phyloP scores from a whole-genome alignment of 2,113 vertebrate genomes.

The Pionites leucogaster region DNA sequence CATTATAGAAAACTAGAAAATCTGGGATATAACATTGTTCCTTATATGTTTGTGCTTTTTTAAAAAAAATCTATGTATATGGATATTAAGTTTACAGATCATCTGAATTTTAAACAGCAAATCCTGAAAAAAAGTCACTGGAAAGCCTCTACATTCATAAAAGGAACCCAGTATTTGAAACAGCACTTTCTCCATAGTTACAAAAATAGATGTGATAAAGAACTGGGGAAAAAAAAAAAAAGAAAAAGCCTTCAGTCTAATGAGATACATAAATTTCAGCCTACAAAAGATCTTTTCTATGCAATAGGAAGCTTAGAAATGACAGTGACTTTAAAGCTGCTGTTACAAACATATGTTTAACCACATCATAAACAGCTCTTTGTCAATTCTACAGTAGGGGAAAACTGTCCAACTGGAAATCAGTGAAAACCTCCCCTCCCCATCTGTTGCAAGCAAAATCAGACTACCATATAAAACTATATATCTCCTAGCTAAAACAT shows the following conservation, averaged over 20 bases:
- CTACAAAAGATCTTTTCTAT: not conserved
- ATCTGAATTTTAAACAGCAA: conserved; percentile 12
- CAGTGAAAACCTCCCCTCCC: not conserved
- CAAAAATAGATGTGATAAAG: conserved; percentile 31
- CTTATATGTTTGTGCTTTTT: not conserved
- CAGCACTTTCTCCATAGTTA: conserved; percentile 3
- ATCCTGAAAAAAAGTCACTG: not conserved
- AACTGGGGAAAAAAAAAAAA: not conserved
- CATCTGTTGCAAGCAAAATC: not conserved
- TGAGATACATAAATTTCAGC: not conserved
- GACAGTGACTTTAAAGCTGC: conserved; percentile 13
- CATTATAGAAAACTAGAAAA: conserved; percentile 53
- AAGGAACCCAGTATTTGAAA: conserved; percentile 7
- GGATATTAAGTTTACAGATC: not conserved
- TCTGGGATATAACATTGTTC: not conserved
- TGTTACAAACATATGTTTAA: conserved; percentile 22
- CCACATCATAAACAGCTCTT: not conserved
- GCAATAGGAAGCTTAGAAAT: not conserved
- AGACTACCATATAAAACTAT: not conserved
- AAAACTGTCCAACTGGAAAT: not conserved
- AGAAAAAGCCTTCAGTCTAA: conserved; percentile 4
- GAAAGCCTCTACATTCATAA: conserved; percentile 23
- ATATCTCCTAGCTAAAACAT: not conserved
- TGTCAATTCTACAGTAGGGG: not conserved
- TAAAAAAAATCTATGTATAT: not conserved